Percentiles rank a stretch among this genome's conserved stretches.
Evolutionary conservation across 1,140 invertebrate genomes (phyloP).

Genomic region (Lordiphosa collinella): DNA sequence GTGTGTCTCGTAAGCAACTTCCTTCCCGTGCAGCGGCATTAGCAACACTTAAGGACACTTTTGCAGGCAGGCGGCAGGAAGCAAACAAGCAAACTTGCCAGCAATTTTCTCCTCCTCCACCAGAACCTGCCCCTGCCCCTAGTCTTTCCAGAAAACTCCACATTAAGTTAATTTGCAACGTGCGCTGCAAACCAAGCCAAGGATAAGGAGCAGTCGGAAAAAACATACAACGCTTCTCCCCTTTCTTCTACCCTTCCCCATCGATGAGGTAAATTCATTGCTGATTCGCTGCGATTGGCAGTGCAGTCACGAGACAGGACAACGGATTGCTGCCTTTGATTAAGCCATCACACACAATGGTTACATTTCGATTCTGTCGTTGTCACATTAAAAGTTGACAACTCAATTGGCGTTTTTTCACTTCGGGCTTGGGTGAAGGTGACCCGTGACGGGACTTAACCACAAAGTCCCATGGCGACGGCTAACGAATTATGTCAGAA

Average conservation of each 20-base stretch:
- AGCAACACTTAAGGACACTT: slow-evolving; percentile 74
- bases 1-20: slow-evolving; percentile 67
- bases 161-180: slow-evolving; percentile 77
- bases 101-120: slow-evolving; percentile 1
- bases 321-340: slow-evolving; percentile 35
- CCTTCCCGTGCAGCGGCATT: slow-evolving; percentile 54
- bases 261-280: slow-evolving; percentile 64
- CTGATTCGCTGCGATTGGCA: slow-evolving; percentile 65
- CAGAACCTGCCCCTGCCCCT: too few species aligned
- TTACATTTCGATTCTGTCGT: slow-evolving; percentile 20
- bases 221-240: background rate
- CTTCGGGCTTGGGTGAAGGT: background rate
- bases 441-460: background rate
- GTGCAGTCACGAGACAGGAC: slow-evolving; percentile 49
- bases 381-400: slow-evolving; percentile 45
- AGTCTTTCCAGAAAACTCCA: slow-evolving; percentile 28
- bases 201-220: slow-evolving; percentile 1
- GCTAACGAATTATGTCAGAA: too few species aligned
- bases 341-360: slow-evolving; percentile 56
- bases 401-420: slow-evolving; percentile 50
- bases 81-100: slow-evolving; percentile 65
- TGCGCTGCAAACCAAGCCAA: slow-evolving; percentile 32
- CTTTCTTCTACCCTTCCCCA: slow-evolving; percentile 5
- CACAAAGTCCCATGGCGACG: background rate
- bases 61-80: slow-evolving; percentile 53